Evolutionary conservation across 2,888 invertebrate species (phyloP).

Genomic region (Tetranychus piercei): DNA sequence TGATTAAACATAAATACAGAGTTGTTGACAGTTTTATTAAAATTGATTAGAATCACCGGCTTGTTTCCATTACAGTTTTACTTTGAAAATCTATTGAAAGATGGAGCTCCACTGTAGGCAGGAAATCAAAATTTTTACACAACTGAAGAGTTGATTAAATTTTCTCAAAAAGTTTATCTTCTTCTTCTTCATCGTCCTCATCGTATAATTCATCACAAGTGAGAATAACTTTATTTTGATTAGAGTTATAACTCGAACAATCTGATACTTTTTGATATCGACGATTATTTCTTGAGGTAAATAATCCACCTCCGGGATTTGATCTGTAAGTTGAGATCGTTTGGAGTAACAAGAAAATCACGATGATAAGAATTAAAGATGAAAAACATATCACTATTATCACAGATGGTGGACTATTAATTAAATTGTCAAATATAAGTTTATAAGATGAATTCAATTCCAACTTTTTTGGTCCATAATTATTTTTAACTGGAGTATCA

Average conservation of each 20-base stretch:
- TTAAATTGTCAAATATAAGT: neutral
- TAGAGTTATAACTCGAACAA: neutral
- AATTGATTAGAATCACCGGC: too few species aligned
- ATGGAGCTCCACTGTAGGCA: too few species aligned
- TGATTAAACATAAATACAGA: too few species aligned
- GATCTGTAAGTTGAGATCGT: neutral
- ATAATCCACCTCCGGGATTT: neutral
- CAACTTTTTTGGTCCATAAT: neutral
- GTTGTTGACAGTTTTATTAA: too few species aligned
- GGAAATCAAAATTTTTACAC: too few species aligned
- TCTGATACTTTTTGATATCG: neutral
- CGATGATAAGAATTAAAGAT: neutral
- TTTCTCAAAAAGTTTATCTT: constrained; percentile 4
- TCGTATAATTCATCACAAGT: neutral
- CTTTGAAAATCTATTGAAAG: neutral
- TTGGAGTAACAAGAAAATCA: constrained; percentile 1
- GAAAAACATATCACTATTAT: neutral
- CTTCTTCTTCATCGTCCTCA: neutral
- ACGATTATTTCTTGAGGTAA: neutral
- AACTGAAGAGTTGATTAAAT: neutral
- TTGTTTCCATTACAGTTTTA: too few species aligned
- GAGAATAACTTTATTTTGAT: neutral
- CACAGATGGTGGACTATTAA: constrained; percentile 2
- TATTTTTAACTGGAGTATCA: too few species aligned
- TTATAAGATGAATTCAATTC: neutral